phyloP scores from a whole-genome alignment of 2,888 invertebrate genomes.

The Tupiocoris notatus region DNA sequence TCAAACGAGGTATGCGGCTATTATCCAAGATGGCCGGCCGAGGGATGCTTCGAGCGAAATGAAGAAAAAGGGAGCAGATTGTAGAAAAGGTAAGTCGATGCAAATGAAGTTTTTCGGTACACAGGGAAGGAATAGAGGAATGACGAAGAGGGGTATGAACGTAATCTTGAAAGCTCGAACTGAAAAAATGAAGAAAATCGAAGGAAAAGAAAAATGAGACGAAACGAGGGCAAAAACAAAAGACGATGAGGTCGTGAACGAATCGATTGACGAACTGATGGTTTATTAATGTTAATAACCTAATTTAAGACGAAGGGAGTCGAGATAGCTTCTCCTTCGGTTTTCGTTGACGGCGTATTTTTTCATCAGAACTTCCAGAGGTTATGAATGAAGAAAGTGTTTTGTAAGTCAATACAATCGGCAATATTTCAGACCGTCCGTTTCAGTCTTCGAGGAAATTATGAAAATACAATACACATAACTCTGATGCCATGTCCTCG shows the following conservation, averaged over 20 bases:
- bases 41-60: background rate
- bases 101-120: background rate
- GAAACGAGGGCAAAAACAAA: background rate
- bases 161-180: background rate
- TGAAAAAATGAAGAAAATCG: background rate
- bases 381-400: no score
- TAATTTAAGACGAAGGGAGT: no score
- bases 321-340: background rate
- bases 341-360: no score
- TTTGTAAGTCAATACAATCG: no score
- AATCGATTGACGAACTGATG: background rate
- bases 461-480: no score
- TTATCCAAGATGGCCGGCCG: background rate
- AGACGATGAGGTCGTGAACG: background rate
- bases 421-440: no score
- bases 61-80: background rate
- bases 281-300: background rate
- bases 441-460: no score
- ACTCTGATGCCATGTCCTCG: no score
- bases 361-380: no score
- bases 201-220: background rate
- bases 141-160: background rate
- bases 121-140: background rate
- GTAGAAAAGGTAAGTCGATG: background rate
- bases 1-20: background rate